Conservation (phyloP, 92 coral and sea anemone species). For the Desmophyllum pertusum region DNA sequence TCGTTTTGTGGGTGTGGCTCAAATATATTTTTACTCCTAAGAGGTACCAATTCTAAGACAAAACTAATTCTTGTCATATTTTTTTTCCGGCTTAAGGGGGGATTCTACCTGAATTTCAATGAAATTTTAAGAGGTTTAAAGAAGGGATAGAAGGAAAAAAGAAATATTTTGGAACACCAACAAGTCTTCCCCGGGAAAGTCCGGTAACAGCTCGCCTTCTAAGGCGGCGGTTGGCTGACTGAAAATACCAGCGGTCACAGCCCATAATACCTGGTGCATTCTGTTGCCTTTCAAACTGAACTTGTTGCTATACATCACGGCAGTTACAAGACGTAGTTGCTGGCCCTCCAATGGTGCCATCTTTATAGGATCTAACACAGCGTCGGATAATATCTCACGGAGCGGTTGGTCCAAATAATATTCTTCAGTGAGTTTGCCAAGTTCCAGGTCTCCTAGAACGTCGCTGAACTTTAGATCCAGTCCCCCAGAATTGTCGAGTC, state of each 20-base stretch:
- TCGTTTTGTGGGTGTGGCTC: too few relatives aligned
- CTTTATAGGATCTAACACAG: conserved; percentile 43
- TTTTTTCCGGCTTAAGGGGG: too few relatives aligned
- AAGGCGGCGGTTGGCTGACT: too few relatives aligned
- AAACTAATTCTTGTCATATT: too few relatives aligned
- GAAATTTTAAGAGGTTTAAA: too few relatives aligned
- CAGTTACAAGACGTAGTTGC: conserved; percentile 52
- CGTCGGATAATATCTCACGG: conserved; percentile 33
- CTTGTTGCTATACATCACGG: conserved; percentile 60
- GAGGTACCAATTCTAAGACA: too few relatives aligned
- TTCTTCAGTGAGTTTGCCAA: conserved; percentile 64
- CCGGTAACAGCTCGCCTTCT: too few relatives aligned
- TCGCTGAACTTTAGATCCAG: conserved; percentile 24
- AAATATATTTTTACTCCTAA: too few relatives aligned
- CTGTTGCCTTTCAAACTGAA: conserved; percentile 47
- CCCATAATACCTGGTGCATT: conserved; percentile 8
- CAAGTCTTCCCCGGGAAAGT: too few relatives aligned
- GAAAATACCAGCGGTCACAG: not conserved
- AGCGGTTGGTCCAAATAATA: conserved; percentile 51
- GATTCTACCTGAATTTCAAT: too few relatives aligned
- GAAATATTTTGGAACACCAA: too few relatives aligned
- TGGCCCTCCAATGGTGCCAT: conserved; percentile 47
- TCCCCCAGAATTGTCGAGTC: conserved; percentile 33
- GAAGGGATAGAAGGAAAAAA: too few relatives aligned
- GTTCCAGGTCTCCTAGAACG: conserved; percentile 58